phyloP scores from a whole-genome alignment of 2,113 vertebrate species.

The Epinephelus cyanopodus region DNA sequence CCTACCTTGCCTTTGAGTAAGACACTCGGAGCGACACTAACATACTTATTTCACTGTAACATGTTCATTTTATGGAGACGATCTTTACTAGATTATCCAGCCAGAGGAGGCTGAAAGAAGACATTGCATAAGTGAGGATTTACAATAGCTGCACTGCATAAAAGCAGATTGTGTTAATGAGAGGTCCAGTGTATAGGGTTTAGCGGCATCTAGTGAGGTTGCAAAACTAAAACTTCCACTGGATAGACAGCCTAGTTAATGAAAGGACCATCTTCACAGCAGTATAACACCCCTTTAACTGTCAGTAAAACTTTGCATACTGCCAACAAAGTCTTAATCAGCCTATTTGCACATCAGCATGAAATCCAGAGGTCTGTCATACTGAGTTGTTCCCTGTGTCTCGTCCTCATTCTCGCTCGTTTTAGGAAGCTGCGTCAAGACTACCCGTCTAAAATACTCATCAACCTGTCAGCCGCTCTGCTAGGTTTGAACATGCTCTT shows the following conservation, averaged over 20 bases:
- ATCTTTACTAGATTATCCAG: background rate
- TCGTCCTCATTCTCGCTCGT: background rate
- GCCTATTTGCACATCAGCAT: background rate
- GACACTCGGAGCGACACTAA: conserved; percentile 57
- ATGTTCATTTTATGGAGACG: background rate
- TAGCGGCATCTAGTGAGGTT: no score
- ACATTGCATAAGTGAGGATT: no score
- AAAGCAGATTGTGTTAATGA: no score
- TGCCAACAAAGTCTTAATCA: background rate
- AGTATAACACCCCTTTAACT: no score
- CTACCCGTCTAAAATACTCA: conserved; percentile 91
- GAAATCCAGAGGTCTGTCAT: background rate
- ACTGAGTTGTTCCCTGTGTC: background rate
- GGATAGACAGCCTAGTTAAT: no score
- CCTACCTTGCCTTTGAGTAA: conserved; percentile 89
- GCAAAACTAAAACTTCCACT: no score
- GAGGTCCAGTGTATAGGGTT: no score
- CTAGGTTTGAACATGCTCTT: conserved; percentile 89
- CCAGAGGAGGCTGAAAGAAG: background rate
- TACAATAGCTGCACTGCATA: no score
- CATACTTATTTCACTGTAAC: background rate
- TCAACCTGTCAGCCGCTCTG: conserved; percentile 88
- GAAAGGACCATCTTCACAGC: no score
- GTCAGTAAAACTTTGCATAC: no score
- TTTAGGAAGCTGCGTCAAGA: conserved; percentile 88